Percentiles rank a stretch among this genome's conserved stretches.
Conservation (phyloP, 2,113 vertebrate genomes). For the Cyprinodon tularosa region DNA sequence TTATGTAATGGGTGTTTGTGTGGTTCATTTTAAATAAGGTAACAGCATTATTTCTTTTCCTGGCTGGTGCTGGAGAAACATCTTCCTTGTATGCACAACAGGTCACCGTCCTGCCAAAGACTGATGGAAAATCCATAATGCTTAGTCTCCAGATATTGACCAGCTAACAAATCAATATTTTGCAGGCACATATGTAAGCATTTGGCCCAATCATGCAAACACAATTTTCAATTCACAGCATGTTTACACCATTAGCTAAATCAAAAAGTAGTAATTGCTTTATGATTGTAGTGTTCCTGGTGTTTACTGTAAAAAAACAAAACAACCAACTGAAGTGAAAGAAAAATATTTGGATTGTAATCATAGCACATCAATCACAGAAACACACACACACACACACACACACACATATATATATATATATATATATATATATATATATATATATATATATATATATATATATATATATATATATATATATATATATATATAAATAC, state of each 20-base stretch:
- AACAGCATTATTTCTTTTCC: neutral
- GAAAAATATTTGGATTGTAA: neutral
- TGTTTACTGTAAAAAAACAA: neutral
- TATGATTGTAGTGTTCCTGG: neutral
- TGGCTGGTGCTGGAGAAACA: neutral
- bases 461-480: no score
- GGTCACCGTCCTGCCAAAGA: neutral
- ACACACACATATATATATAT: no score
- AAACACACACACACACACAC: no score
- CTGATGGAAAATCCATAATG: slow-evolving; percentile 1
- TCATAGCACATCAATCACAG: no score
- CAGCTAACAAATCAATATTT: neutral
- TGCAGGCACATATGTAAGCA: neutral
- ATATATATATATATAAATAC: no score
- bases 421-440: no score
- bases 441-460: no score
- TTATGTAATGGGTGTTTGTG: neutral
- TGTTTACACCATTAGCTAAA: neutral
- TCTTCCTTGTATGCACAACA: neutral
- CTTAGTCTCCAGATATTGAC: neutral
- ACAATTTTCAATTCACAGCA: neutral
- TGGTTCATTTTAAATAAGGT: neutral
- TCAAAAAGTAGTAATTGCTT: neutral
- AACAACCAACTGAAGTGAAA: neutral
- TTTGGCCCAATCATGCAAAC: neutral